Percentiles rank a stretch among this genome's conserved stretches.
These are phyloP conservation scores for Helicoverpa armigera DNA, from an alignment of 1,140 invertebrate species.

Conservation along the genomic window DNA sequence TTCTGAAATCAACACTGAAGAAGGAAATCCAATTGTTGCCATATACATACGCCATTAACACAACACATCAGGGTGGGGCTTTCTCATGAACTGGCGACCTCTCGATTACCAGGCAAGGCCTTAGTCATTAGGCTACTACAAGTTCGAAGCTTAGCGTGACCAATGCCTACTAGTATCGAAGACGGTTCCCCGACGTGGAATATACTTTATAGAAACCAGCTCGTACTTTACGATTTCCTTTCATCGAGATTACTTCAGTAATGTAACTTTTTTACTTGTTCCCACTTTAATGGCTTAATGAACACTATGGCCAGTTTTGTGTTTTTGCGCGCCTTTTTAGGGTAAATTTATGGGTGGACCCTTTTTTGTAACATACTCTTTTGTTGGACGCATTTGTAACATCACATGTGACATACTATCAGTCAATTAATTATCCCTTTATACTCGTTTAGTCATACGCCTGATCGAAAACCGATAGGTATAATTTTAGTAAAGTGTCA, in stretches of 20 bases:
- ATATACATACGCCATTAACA: no score
- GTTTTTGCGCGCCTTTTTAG: not conserved
- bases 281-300: constrained; percentile 8
- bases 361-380: not conserved
- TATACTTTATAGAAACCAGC: constrained; percentile 2
- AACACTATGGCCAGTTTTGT: not conserved
- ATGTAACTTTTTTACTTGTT: not conserved
- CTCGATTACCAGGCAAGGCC: not conserved
- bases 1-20: no score
- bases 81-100: constrained; percentile 1
- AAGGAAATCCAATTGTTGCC: no score
- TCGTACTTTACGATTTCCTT: constrained; percentile 12
- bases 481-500: no score
- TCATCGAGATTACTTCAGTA: constrained; percentile 25
- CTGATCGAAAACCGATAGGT: no score
- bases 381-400: not conserved
- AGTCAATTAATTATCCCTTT: no score
- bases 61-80: not conserved
- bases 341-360: not conserved
- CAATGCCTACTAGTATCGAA: constrained; percentile 10
- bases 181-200: not conserved
- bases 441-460: no score
- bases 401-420: no score
- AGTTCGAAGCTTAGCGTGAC: constrained; percentile 4
- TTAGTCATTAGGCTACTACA: constrained; percentile 3